Conservation (phyloP, 64 coral and sea anemone genomes). For the Platygyra sinensis region DNA sequence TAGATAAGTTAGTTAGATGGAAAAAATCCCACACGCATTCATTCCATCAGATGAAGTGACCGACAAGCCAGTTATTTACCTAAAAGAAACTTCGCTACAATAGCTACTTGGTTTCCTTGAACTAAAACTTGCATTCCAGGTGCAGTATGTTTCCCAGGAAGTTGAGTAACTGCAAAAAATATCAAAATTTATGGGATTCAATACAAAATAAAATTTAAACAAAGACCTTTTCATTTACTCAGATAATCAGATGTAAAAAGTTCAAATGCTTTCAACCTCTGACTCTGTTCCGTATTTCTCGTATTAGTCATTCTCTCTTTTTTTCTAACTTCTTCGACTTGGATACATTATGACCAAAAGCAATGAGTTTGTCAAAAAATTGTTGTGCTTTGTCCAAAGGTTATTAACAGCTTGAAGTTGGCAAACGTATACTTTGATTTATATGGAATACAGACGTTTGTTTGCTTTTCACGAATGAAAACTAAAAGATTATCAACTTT, state of each 20-base stretch:
- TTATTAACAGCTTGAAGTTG: background rate
- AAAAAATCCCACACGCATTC: background rate
- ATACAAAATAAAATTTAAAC: too few relatives aligned
- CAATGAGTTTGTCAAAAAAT: background rate
- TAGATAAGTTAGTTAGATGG: background rate
- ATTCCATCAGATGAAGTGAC: background rate
- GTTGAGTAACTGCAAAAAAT: slow-evolving; percentile 68
- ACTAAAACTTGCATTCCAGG: slow-evolving; percentile 88
- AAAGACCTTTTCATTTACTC: too few relatives aligned
- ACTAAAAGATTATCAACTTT: too few relatives aligned
- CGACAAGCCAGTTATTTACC: slow-evolving; percentile 42
- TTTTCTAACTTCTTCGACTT: too few relatives aligned
- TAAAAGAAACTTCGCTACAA: slow-evolving; percentile 76
- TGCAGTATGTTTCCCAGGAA: slow-evolving; percentile 79
- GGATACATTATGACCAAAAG: background rate
- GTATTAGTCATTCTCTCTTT: too few relatives aligned
- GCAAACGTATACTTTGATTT: background rate
- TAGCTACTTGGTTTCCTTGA: slow-evolving; percentile 85
- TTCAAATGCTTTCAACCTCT: too few relatives aligned
- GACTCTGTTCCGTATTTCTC: too few relatives aligned
- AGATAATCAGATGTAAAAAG: too few relatives aligned
- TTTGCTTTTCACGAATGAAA: too few relatives aligned
- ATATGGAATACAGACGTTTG: too few relatives aligned
- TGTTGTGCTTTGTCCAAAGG: background rate
- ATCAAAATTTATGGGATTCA: background rate